Evolutionary conservation across 2,888 invertebrate genomes (phyloP).

Genomic region (Netelia fuscicornis): DNA sequence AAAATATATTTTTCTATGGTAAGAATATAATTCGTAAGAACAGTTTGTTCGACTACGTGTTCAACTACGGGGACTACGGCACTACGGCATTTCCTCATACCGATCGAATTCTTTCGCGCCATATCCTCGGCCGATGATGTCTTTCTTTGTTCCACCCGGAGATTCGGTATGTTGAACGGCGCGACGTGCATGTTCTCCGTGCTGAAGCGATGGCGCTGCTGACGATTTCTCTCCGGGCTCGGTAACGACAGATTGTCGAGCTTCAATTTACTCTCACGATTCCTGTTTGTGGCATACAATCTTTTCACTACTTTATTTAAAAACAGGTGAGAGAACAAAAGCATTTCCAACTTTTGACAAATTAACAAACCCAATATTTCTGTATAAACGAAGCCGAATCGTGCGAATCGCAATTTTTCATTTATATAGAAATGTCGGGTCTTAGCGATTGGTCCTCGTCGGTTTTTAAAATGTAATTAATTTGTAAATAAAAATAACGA

Average conservation of each 20-base stretch:
- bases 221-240: constrained; percentile 91
- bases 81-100: constrained; percentile 82
- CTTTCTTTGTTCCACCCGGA: constrained; percentile 94
- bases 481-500: background rate
- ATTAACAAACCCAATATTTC: background rate
- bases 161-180: constrained; percentile 95
- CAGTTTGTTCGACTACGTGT: constrained; percentile 59
- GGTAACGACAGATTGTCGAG: constrained; percentile 91
- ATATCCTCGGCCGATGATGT: constrained; percentile 96
- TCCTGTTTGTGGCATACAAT: constrained; percentile 80
- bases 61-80: constrained; percentile 62
- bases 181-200: constrained; percentile 94
- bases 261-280: constrained; percentile 95
- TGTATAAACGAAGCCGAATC: background rate
- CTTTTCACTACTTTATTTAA: constrained; percentile 3
- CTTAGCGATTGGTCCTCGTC: background rate
- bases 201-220: constrained; percentile 92
- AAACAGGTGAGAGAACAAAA: background rate
- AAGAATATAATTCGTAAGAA: too few relatives aligned
- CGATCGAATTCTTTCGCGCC: constrained; percentile 94
- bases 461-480: background rate
- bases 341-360: background rate
- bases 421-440: background rate
- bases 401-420: background rate
- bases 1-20: constrained; percentile 25